Evolutionary conservation across 2,113 vertebrate genomes (phyloP).

Genomic region (Lagopus leucura): DNA sequence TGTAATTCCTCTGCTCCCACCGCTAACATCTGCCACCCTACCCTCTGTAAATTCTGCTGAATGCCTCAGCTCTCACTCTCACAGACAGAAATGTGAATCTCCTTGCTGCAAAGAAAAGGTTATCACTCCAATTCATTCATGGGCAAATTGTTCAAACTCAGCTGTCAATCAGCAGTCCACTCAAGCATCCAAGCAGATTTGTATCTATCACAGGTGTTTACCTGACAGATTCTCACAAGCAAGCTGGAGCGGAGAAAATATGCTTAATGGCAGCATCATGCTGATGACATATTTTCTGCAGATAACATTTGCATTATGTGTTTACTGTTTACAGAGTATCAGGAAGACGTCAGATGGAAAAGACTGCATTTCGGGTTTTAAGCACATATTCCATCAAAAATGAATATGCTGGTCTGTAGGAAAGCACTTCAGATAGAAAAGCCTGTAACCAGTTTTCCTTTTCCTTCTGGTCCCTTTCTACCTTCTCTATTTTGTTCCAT

Average conservation of each 20-base stretch:
- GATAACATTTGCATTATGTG: constrained; percentile 28
- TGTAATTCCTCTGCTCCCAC: not conserved
- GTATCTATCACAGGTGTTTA: constrained; percentile 3
- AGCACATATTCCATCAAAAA: not conserved
- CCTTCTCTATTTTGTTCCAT: not conserved
- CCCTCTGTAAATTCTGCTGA: not conserved
- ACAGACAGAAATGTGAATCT: not conserved
- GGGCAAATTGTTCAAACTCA: constrained; percentile 25
- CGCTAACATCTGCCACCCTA: not conserved
- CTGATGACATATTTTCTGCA: not conserved
- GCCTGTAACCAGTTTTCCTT: not conserved
- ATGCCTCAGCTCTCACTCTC: not conserved
- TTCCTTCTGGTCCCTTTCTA: not conserved
- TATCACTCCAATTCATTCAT: not conserved
- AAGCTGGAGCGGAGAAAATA: constrained; percentile 11
- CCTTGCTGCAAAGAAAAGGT: constrained; percentile 42
- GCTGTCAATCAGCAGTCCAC: not conserved
- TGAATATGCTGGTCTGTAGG: rapidly evolving
- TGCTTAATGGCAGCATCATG: not conserved
- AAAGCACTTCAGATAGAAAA: not conserved
- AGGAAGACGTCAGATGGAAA: constrained; percentile 15
- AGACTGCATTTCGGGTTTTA: not conserved
- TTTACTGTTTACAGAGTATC: constrained; percentile 24
- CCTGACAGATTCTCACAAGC: not conserved
- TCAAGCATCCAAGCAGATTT: not conserved